These are phyloP conservation scores for Oligia fasciuncula DNA, from an alignment of 2,888 invertebrate species.

Conservation along the genomic window DNA sequence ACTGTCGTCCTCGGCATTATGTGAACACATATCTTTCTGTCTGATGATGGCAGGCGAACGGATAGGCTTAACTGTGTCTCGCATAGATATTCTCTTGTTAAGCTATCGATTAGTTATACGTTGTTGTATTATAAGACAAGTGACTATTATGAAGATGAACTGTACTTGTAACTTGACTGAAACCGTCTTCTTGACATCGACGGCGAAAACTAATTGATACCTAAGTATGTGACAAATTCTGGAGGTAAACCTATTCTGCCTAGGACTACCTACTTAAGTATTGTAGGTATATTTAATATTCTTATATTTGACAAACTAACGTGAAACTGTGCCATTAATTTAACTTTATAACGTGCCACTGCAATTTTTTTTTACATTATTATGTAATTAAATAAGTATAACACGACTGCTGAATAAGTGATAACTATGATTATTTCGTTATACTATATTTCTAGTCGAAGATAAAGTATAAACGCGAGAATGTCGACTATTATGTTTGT, in stretches of 20 bases:
- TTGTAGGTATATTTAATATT: constrained; percentile 82
- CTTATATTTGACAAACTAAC: constrained; percentile 88
- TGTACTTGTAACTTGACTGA: constrained; percentile 67
- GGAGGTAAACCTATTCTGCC: constrained; percentile 76
- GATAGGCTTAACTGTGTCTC: constrained; percentile 67
- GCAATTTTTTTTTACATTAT: constrained; percentile 83
- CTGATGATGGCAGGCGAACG: constrained; percentile 71
- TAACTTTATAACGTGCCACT: constrained; percentile 89
- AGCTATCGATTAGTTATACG: constrained; percentile 72
- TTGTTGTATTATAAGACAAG: constrained; percentile 70
- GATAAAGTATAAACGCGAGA: constrained; percentile 79
- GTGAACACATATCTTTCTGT: constrained; percentile 84
- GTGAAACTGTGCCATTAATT: constrained; percentile 90
- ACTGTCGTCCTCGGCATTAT: constrained; percentile 70
- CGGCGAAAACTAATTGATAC: constrained; percentile 63
- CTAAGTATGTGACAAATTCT: constrained; percentile 60
- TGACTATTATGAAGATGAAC: constrained; percentile 73
- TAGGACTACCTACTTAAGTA: constrained; percentile 77
- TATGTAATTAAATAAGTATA: constrained; percentile 85
- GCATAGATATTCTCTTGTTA: constrained; percentile 70
- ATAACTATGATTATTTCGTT: constrained; percentile 86
- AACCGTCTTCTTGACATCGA: constrained; percentile 57
- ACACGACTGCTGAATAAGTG: constrained; percentile 89
- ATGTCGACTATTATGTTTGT: constrained; percentile 83
- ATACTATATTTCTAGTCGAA: constrained; percentile 89